phyloP scores from a whole-genome alignment of 2,113 vertebrate genomes.

The Dolichallabes microphthalmus region DNA sequence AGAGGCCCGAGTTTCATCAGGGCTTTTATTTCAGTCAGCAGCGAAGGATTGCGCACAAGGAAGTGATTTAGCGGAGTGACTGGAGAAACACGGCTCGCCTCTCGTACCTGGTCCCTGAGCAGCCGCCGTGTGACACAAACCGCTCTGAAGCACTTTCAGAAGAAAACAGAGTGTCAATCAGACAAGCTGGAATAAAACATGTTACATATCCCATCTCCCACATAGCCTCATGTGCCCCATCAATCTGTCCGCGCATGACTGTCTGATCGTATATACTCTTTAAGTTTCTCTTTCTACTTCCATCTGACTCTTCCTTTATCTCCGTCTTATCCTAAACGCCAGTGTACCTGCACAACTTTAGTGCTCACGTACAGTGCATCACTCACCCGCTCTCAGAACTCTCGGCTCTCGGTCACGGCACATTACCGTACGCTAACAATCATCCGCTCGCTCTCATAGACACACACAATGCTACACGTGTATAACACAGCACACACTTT shows the following conservation, averaged over 20 bases:
- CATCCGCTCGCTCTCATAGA: not conserved
- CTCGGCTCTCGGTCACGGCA: conserved; percentile 2
- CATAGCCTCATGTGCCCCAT: conserved; percentile 26
- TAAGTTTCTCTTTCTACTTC: not conserved
- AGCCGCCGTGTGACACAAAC: conserved; percentile 22
- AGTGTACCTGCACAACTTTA: not conserved
- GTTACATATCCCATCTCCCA: conserved; percentile 23
- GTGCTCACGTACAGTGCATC: not conserved
- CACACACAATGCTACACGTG: not conserved
- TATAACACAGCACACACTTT: conserved; percentile 19
- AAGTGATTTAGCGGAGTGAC: conserved; percentile 38
- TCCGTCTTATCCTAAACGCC: conserved; percentile 1
- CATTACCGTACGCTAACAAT: not conserved
- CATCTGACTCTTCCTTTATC: not conserved
- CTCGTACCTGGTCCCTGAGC: conserved; percentile 24
- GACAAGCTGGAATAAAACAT: conserved; percentile 41
- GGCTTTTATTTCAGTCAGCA: conserved; percentile 33
- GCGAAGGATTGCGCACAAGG: not conserved
- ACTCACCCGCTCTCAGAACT: not conserved
- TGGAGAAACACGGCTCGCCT: conserved; percentile 31
- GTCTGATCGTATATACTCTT: conserved; percentile 2
- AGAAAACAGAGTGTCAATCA: conserved; percentile 49
- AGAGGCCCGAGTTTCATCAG: conserved; percentile 24
- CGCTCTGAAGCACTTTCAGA: conserved; percentile 33
- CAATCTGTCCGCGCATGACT: conserved; percentile 29